Conservation (phyloP, 2,888 invertebrate species). For the Dascillus cervinus region DNA sequence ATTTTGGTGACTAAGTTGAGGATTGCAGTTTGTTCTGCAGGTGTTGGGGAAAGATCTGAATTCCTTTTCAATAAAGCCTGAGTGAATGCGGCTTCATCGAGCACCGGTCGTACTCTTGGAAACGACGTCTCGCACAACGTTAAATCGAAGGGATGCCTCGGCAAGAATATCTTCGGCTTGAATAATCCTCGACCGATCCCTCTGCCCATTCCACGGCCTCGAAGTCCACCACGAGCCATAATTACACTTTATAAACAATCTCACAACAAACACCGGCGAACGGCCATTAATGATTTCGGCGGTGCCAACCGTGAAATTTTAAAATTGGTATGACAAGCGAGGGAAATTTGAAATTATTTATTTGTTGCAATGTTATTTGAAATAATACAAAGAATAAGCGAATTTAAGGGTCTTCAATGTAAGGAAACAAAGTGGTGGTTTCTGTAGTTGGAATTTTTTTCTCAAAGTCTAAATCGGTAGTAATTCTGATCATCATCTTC, state of each 20-base stretch:
- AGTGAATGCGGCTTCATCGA: constrained; percentile 80
- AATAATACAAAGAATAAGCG: not conserved
- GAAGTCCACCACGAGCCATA: constrained; percentile 69
- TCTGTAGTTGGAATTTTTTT: too few species aligned
- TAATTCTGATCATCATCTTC: constrained; percentile 47
- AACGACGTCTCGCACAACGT: constrained; percentile 84
- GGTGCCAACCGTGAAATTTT: not conserved
- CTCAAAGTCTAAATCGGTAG: too few species aligned
- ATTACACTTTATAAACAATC: constrained; percentile 15
- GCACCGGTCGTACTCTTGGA: constrained; percentile 71
- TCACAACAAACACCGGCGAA: not conserved
- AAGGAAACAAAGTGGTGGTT: not conserved
- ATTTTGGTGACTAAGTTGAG: constrained; percentile 90
- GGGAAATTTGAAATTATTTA: not conserved
- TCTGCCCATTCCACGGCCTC: constrained; percentile 58
- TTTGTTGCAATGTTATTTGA: not conserved
- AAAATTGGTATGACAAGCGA: not conserved
- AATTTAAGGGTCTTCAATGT: constrained; percentile 8
- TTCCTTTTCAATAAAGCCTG: constrained; percentile 89
- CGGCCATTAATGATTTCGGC: not conserved
- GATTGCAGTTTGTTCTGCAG: constrained; percentile 86
- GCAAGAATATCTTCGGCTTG: constrained; percentile 57
- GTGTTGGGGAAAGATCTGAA: constrained; percentile 82
- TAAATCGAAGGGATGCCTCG: constrained; percentile 79
- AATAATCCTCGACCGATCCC: constrained; percentile 55